Evolutionary conservation across 1,140 invertebrate species (phyloP), one percentile per base, ranked within the genome.

Genomic region (Leptinotarsa defecta): DNA sequence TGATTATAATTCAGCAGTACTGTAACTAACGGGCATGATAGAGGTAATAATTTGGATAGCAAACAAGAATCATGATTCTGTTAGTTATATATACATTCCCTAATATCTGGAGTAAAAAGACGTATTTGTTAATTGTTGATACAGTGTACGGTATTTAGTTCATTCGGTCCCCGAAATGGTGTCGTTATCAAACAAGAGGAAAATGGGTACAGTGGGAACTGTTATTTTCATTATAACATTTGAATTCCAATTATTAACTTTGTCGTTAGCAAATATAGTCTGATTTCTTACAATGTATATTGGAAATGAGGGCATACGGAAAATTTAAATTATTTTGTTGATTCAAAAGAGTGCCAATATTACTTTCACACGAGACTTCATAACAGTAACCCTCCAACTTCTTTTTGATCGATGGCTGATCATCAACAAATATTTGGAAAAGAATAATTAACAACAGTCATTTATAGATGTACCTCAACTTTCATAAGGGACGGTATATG

Each of bases 21-120:
- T 82, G 76, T 78, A 71, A 71, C 72, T 82, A 82, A 83, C 83
- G 83, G 83, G 81, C 61, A 65, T 22, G 13, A 15, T 20, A 65
- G 63, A 65, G 24, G 77, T 78, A 74, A 82, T 84, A 83, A 83
- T 83, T 82, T 77, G 63, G 78, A 76, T 78, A 65, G 77, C 77
- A 84, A 84, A 84, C 77, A 81, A 80, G 73, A 68, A 57, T 57
- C 52, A 57, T 57, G 52, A 68, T 68, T 48, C 67, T 68, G 17
- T 48, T 68, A 68, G 24, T 34, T 71, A 61, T 71, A 71, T 71
- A 48, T 52, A 71, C 48, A 24, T 52, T 71, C 27, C 19, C n/a
- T n/a, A 24, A 52, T 13, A 71, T 61, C 20, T 52, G 43, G 69
- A 71, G 48, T 22, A 20, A 27, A 65, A 65, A 65, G 20, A 15